Percentiles rank a stretch among this genome's conserved stretches.
These are phyloP conservation scores for Melanerpes aurifrons DNA, from an alignment of 2,113 vertebrate species.

Conservation along the genomic window DNA sequence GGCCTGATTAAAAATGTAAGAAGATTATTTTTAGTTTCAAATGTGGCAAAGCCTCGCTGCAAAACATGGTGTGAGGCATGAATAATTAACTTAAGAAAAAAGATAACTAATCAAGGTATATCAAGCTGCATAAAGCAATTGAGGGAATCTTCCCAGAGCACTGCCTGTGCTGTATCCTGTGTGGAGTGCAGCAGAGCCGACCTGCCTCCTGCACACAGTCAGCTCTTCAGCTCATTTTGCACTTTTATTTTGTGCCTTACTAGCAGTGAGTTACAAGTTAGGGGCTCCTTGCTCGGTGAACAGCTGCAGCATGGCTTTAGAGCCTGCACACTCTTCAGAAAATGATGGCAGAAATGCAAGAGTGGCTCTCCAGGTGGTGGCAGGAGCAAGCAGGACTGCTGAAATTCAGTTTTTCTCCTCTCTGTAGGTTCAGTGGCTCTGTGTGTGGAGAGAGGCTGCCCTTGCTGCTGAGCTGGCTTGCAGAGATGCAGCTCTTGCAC, in stretches of 20 bases:
- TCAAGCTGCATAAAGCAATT: background rate
- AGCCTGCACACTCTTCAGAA: background rate
- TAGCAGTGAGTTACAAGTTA: background rate
- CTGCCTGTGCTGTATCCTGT: background rate
- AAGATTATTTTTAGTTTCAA: conserved; percentile 55
- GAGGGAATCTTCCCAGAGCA: background rate
- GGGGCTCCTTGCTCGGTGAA: background rate
- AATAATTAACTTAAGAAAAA: background rate
- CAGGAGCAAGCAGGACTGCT: background rate
- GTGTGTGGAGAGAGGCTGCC: background rate
- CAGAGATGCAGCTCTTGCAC: background rate
- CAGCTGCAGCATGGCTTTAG: background rate
- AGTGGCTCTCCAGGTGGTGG: background rate
- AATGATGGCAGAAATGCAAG: accelerated
- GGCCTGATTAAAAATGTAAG: conserved; percentile 44
- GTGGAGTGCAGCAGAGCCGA: background rate
- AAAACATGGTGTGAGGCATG: background rate
- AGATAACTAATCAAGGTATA: background rate
- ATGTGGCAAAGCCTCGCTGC: background rate
- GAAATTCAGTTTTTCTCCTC: background rate
- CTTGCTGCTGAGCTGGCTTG: background rate
- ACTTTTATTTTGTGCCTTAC: background rate
- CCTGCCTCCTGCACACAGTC: background rate
- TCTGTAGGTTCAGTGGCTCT: accelerated
- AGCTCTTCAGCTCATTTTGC: background rate